Percentiles rank a stretch among this genome's conserved stretches.
Conservation (phyloP, 2,888 invertebrate genomes). For the Leptinotarsa tumamoca region DNA sequence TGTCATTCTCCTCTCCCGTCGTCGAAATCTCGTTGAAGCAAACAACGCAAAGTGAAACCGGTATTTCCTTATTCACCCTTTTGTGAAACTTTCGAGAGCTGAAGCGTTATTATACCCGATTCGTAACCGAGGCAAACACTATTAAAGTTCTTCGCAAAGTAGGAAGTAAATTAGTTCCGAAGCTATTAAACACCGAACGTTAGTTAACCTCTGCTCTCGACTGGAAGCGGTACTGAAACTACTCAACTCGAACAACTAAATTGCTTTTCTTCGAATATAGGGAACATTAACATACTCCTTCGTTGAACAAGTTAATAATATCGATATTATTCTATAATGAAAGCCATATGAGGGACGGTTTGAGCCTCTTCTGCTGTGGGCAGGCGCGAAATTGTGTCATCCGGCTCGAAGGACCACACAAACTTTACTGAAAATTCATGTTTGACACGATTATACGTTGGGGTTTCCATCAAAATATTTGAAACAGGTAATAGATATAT, state of each 20-base stretch:
- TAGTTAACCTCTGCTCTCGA: conserved; percentile 38
- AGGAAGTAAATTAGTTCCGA: conserved; percentile 44
- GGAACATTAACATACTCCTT: conserved; percentile 24
- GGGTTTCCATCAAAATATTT: too few relatives aligned
- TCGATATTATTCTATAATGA: conserved; percentile 2
- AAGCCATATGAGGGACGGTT: not conserved
- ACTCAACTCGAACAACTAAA: conserved; percentile 28
- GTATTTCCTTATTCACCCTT: conserved; percentile 27
- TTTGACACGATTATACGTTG: too few relatives aligned
- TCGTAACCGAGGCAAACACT: conserved; percentile 39
- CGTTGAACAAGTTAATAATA: conserved; percentile 10
- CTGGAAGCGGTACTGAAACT: conserved; percentile 13
- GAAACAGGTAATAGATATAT: too few relatives aligned
- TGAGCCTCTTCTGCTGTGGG: not conserved
- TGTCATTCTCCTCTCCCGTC: conserved; percentile 11
- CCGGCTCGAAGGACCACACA: too few relatives aligned
- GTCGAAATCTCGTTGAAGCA: conserved; percentile 18
- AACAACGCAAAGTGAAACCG: conserved; percentile 15
- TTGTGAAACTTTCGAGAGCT: conserved; percentile 23
- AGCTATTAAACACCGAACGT: conserved; percentile 37
- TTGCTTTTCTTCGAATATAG: conserved; percentile 25
- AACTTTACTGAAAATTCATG: too few relatives aligned
- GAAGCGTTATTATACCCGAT: conserved; percentile 31
- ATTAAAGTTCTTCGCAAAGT: conserved; percentile 42
- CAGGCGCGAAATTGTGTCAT: not conserved